These are phyloP conservation scores for Volucella bombylans DNA, from an alignment of 2,888 invertebrate genomes.

Conservation along the genomic window DNA sequence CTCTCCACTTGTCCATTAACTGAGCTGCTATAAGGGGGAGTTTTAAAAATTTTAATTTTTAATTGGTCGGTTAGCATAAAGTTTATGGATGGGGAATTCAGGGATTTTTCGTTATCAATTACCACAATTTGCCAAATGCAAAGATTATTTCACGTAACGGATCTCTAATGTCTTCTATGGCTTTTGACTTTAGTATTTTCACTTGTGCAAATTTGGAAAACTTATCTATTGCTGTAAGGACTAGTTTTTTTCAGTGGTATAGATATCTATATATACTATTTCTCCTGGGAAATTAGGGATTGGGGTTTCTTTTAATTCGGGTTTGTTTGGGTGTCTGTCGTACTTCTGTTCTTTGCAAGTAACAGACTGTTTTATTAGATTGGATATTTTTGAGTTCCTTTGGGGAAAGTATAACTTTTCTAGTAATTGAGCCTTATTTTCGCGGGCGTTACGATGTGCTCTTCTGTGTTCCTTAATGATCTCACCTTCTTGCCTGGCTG, in stretches of 20 bases:
- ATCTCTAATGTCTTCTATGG: slow-evolving; percentile 51
- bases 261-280: slow-evolving; percentile 5
- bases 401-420: slow-evolving; percentile 43
- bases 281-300: not conserved
- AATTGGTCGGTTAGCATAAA: slow-evolving; percentile 55
- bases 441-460: slow-evolving; percentile 28
- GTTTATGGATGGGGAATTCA: slow-evolving; percentile 54
- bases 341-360: slow-evolving; percentile 7
- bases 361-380: slow-evolving; percentile 11
- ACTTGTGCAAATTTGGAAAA: slow-evolving; percentile 1
- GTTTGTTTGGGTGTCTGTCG: not conserved
- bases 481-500: no score
- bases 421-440: slow-evolving; percentile 12
- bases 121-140: slow-evolving; percentile 54
- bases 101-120: slow-evolving; percentile 53
- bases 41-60: slow-evolving; percentile 34
- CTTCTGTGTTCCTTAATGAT: slow-evolving; percentile 19
- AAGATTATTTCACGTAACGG: slow-evolving; percentile 51
- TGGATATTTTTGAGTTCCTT: slow-evolving; percentile 29
- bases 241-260: slow-evolving; percentile 10
- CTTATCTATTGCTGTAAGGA: slow-evolving; percentile 19
- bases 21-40: slow-evolving; percentile 51
- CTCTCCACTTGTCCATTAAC: slow-evolving; percentile 44
- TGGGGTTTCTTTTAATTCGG: slow-evolving; percentile 1
- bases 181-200: slow-evolving; percentile 40